Percentiles rank a stretch among this genome's conserved stretches.
Conservation (phyloP, 2,113 vertebrate species). For the Caretta caretta region DNA sequence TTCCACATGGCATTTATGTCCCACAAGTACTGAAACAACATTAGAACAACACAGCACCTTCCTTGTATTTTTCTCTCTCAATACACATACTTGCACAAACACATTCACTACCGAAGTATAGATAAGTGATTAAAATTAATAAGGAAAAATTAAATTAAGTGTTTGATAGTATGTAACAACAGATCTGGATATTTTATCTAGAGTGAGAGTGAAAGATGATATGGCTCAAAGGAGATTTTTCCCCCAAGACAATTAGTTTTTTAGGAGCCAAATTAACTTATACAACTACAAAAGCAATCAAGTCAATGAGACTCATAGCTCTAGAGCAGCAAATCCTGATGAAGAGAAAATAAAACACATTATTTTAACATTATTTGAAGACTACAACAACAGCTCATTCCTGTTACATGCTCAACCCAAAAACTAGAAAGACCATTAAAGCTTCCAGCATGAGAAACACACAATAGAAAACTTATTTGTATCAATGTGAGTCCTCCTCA, state of each 20-base stretch:
- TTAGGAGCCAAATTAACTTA: accelerated
- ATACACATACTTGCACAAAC: not conserved
- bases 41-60: not conserved
- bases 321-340: not conserved
- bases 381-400: not conserved
- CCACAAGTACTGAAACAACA: not conserved
- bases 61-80: not conserved
- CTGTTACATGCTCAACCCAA: not conserved
- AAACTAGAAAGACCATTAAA: not conserved
- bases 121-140: not conserved
- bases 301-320: not conserved
- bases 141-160: not conserved
- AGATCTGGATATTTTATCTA: not conserved
- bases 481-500: not conserved
- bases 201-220: not conserved
- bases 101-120: not conserved
- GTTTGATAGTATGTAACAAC: not conserved
- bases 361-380: not conserved
- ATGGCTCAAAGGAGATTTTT: not conserved
- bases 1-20: not conserved
- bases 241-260: not conserved
- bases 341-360: not conserved
- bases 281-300: not conserved
- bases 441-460: not conserved
- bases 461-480: not conserved